Percentiles rank a stretch among this genome's conserved stretches.
phyloP scores from a whole-genome alignment of 2,888 invertebrate genomes.

The Chydorus sphaericus region DNA sequence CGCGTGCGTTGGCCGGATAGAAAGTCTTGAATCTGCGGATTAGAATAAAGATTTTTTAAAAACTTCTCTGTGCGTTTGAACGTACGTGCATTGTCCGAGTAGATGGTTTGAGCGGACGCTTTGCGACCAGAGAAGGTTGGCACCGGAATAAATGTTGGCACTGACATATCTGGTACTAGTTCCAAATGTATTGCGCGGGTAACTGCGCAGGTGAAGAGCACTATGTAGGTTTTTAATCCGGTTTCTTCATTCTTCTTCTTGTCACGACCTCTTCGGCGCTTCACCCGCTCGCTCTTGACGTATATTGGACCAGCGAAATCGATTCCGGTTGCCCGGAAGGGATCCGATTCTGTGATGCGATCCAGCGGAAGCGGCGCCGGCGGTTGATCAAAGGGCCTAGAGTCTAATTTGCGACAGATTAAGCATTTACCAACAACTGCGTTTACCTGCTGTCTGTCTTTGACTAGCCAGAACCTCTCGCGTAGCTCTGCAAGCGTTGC shows the following conservation, averaged over 20 bases:
- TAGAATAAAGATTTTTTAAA: not conserved
- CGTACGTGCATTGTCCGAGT: not conserved
- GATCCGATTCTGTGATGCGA: not conserved
- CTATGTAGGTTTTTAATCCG: too few relatives aligned
- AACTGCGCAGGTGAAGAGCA: not conserved
- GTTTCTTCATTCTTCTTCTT: too few relatives aligned
- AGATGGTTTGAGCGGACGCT: not conserved
- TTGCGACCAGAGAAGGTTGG: not conserved
- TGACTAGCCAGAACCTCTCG: not conserved
- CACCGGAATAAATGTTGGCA: not conserved
- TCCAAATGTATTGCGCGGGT: not conserved
- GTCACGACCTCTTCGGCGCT: too few relatives aligned
- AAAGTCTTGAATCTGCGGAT: not conserved
- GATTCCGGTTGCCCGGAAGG: not conserved
- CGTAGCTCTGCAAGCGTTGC: not conserved
- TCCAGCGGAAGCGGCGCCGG: not conserved
- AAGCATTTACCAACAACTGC: not conserved
- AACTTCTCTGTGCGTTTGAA: not conserved
- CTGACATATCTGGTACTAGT: not conserved
- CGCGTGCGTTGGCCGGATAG: not conserved
- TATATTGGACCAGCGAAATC: not conserved
- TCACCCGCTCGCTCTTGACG: too few relatives aligned
- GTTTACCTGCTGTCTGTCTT: not conserved
- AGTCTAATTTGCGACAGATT: not conserved
- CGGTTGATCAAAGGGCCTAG: not conserved